A percentile compares a stretch with the other conserved stretches of the same genome.
These are phyloP conservation scores for Hydrozoanthus gracilis DNA, from an alignment of 92 coral and sea anemone species.

Conservation along the genomic window DNA sequence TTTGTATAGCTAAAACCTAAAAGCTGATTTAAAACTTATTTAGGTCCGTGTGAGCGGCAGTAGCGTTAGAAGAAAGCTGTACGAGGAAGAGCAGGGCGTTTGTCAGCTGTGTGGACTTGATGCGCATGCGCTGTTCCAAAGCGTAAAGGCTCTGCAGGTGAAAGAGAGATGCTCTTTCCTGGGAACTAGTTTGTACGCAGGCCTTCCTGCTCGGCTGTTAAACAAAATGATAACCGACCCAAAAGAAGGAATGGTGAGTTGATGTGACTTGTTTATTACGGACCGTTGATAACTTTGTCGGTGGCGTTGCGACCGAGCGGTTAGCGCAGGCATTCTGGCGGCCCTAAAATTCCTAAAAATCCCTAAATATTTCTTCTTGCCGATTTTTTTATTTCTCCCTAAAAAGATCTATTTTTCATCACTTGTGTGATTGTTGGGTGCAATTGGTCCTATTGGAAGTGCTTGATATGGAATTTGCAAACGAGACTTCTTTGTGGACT, in stretches of 20 bases:
- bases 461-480: no score
- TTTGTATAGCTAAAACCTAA: not conserved
- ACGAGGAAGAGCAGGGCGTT: conserved; percentile 91
- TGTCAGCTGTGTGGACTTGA: conserved; percentile 89
- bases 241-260: conserved; percentile 94
- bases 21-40: not conserved
- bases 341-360: no score
- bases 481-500: no score
- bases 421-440: no score
- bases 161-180: conserved; percentile 82
- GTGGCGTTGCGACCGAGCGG: no score
- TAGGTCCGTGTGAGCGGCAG: conserved; percentile 88
- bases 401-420: no score
- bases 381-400: no score
- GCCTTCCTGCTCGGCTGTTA: conserved; percentile 79
- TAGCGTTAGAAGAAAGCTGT: conserved; percentile 77
- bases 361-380: no score
- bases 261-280: not conserved
- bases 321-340: no score
- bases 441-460: no score
- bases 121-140: conserved; percentile 83
- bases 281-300: not conserved
- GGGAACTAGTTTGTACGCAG: conserved; percentile 72
- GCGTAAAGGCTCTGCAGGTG: conserved; percentile 67
- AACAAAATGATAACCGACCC: conserved; percentile 92